A percentile compares a stretch with the other conserved stretches of the same genome.
Conservation (phyloP, 1,140 invertebrate species). For the Cyclina sinensis region DNA sequence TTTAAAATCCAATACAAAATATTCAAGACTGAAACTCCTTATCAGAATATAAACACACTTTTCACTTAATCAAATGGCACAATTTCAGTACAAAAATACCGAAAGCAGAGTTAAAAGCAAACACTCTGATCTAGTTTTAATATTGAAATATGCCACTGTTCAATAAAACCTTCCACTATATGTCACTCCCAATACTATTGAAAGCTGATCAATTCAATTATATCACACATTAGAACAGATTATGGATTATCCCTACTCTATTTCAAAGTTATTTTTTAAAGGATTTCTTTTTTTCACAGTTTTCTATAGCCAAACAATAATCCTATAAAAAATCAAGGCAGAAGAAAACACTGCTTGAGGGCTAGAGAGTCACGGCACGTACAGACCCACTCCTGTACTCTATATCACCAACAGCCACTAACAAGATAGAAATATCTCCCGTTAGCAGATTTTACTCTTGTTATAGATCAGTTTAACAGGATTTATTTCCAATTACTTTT, state of each 20-base stretch:
- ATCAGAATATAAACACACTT: conserved; percentile 30
- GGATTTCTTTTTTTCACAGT: conserved; percentile 24
- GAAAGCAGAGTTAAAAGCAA: conserved; percentile 25
- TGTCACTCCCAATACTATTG: neutral
- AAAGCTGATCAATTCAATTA: conserved; percentile 46
- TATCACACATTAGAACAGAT: conserved; percentile 50
- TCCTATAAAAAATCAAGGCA: conserved; percentile 11
- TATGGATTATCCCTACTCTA: conserved; percentile 31
- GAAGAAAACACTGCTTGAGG: neutral
- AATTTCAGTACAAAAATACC: conserved; percentile 14
- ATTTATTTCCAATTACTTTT: conserved; percentile 10
- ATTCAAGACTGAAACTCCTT: conserved; percentile 8
- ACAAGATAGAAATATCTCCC: too few relatives aligned
- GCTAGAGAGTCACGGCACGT: too few relatives aligned
- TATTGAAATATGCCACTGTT: conserved; percentile 39
- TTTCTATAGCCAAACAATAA: neutral
- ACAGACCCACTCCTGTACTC: too few relatives aligned
- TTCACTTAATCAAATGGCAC: conserved; percentile 27
- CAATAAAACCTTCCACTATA: neutral
- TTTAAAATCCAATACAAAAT: conserved; percentile 40
- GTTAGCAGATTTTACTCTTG: too few relatives aligned
- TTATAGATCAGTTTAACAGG: neutral
- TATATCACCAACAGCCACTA: too few relatives aligned
- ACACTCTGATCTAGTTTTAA: conserved; percentile 33
- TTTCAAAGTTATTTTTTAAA: conserved; percentile 17